These are phyloP conservation scores for Sminthurides bifidus DNA, from an alignment of 1,140 invertebrate genomes.

Conservation along the genomic window DNA sequence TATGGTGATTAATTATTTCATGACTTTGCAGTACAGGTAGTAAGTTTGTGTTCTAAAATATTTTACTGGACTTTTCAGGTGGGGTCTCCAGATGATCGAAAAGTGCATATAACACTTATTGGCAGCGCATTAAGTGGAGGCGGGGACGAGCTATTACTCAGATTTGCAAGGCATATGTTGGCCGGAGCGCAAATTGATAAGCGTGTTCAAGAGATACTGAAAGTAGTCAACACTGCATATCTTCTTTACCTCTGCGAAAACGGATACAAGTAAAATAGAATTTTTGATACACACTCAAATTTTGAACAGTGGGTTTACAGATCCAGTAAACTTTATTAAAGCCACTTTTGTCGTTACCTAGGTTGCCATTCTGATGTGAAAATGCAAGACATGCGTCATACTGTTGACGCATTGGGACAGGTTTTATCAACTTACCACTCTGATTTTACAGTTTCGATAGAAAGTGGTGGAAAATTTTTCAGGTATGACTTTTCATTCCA, in stretches of 20 bases:
- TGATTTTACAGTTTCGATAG: no score
- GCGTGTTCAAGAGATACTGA: constrained; percentile 49
- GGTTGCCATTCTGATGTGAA: not conserved
- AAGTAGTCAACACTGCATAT: constrained; percentile 65
- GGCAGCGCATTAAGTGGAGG: constrained; percentile 71
- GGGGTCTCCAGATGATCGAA: constrained; percentile 58
- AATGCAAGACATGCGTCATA: not conserved
- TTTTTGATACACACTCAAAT: constrained; percentile 6
- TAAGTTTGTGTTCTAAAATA: not conserved
- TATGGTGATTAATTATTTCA: constrained; percentile 9
- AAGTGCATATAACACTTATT: constrained; percentile 66
- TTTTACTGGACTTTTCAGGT: constrained; percentile 41
- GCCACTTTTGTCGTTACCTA: not conserved
- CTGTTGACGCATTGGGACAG: no score
- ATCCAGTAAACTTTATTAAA: not conserved
- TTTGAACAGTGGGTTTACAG: not conserved
- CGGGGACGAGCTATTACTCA: constrained; percentile 68
- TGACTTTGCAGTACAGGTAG: not conserved
- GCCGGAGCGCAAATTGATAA: constrained; percentile 55
- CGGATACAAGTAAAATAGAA: constrained; percentile 38
- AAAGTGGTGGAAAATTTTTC: no score
- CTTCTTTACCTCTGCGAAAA: constrained; percentile 36
- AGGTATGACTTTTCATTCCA: no score
- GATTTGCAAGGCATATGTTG: constrained; percentile 67
- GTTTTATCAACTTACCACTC: no score